Conservation (phyloP, 1,140 invertebrate genomes). For the Hyles euphorbiae region DNA sequence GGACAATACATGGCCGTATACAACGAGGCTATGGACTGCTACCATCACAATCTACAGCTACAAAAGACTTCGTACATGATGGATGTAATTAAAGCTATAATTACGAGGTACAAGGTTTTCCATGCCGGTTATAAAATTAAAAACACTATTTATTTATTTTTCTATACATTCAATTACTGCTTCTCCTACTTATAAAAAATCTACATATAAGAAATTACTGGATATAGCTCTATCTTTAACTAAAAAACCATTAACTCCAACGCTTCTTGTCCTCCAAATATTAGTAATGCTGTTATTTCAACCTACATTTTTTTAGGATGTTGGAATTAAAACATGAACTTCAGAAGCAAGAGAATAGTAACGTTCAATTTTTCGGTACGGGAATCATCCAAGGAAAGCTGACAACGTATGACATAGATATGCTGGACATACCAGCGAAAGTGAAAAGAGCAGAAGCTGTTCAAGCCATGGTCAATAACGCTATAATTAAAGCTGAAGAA, state of each 20-base stretch:
- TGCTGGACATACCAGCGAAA: slow-evolving; percentile 26
- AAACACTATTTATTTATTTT: no score
- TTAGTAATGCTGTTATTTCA: not conserved
- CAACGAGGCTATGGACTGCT: slow-evolving; percentile 39
- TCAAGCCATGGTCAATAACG: slow-evolving; percentile 25
- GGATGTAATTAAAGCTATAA: slow-evolving; percentile 30
- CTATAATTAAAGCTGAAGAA: slow-evolving; percentile 26
- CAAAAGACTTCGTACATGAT: slow-evolving; percentile 44
- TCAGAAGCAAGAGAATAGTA: slow-evolving; percentile 36
- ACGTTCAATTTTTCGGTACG: slow-evolving; percentile 30
- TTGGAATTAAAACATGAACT: slow-evolving; percentile 44
- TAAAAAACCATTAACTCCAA: no score
- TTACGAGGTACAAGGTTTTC: slow-evolving; percentile 15
- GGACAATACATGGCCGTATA: slow-evolving; percentile 40
- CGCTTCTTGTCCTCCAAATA: no score
- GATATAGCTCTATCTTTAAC: no score
- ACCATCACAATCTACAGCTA: slow-evolving; percentile 45
- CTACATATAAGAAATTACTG: no score
- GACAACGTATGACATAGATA: slow-evolving; percentile 35
- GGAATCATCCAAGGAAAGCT: slow-evolving; percentile 32
- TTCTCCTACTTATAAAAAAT: no score
- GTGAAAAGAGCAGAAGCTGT: slow-evolving; percentile 21
- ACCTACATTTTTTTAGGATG: slow-evolving; percentile 27
- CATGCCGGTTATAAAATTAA: no score
- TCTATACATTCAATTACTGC: no score